Conservation (phyloP, 2,797 vertebrate species). For the Selene dorsalis region DNA sequence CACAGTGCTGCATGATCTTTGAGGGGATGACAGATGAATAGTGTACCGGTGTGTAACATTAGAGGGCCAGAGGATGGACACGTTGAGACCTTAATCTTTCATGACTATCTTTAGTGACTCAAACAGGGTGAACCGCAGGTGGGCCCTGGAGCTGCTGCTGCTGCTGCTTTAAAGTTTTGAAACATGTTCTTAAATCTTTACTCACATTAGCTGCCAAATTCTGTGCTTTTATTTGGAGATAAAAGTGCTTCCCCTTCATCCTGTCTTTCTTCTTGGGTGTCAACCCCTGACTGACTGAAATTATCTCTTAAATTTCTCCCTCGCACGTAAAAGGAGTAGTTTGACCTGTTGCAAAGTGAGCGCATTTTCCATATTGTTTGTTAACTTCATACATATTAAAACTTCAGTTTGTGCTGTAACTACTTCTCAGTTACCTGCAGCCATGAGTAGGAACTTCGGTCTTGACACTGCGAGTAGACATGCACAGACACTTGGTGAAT, state of each 20-base stretch:
- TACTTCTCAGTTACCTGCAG: background rate
- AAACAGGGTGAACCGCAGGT: conserved; percentile 59
- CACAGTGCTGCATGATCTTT: conserved; percentile 69
- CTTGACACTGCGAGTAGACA: background rate
- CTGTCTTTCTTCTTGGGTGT: conserved; percentile 29
- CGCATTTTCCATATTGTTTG: background rate
- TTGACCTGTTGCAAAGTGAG: background rate
- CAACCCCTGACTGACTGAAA: conserved; percentile 11
- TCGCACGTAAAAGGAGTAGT: background rate
- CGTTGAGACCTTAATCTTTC: conserved; percentile 79
- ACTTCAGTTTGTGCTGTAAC: background rate
- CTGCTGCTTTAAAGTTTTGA: conserved; percentile 53
- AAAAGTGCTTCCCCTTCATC: conserved; percentile 39
- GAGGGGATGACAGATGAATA: conserved; percentile 69
- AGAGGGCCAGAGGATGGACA: conserved; percentile 66
- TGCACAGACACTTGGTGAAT: background rate
- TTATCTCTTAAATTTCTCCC: conserved; percentile 8
- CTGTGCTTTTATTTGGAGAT: conserved; percentile 39
- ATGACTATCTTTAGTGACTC: conserved; percentile 54
- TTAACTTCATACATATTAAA: background rate
- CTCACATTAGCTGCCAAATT: conserved; percentile 6
- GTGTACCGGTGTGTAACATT: conserved; percentile 64
- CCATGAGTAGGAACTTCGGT: background rate
- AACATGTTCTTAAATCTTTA: conserved; percentile 39
- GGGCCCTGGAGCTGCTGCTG: conserved; percentile 57